Evolutionary conservation across 1,140 invertebrate species (phyloP), one percentile per base, ranked within the genome.

Genomic region (Eueides isabella): DNA sequence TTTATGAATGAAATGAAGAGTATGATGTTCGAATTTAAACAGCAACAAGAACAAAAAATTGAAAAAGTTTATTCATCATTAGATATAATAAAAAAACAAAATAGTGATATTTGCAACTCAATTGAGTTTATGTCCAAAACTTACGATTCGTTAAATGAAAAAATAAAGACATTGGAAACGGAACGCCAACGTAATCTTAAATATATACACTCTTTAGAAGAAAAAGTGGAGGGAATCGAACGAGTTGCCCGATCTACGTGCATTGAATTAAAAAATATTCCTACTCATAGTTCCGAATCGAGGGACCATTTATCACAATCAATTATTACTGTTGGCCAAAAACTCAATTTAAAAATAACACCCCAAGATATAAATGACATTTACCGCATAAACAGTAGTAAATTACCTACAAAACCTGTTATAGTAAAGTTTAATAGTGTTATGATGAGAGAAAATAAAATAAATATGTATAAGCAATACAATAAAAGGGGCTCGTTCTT

Each of bases 221-320:
- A 65, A 30, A 75, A 75, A 19, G 2, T 75, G 2, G 68, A 75
- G 26, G 14, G 62, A 6, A 19, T 71, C 33, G 48, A 71, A 28
- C 64, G 65, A 7, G 33, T 61, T 30, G 67, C 67, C 23, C 30
- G 55, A 11, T 48, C 63, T 5, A 71, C 67, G 2, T 61, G 73
- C 61, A 14, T 75, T 16, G 73, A 75, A 19, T 61, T 75, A 30
- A 71, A 61, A 71, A 75, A 75, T 62, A 71, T 71, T 38, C 69
- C 65, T 2, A 31, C 31, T 2, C 31, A 33, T 6, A 33, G 31
- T 33, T 33, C 31, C 0, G 31, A 33, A 9, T 33, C 31, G 31
- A 33, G 31, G 31, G 31, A 33, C 7, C 31, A 33, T 9, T 11
- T 33, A 33, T 7, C 1, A 31, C 31, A 31, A 31, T 7, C 6